Percentiles rank a stretch among this genome's conserved stretches.
These are phyloP conservation scores for Cephonodes hylas DNA, from an alignment of 2,888 invertebrate genomes.

Conservation along the genomic window DNA sequence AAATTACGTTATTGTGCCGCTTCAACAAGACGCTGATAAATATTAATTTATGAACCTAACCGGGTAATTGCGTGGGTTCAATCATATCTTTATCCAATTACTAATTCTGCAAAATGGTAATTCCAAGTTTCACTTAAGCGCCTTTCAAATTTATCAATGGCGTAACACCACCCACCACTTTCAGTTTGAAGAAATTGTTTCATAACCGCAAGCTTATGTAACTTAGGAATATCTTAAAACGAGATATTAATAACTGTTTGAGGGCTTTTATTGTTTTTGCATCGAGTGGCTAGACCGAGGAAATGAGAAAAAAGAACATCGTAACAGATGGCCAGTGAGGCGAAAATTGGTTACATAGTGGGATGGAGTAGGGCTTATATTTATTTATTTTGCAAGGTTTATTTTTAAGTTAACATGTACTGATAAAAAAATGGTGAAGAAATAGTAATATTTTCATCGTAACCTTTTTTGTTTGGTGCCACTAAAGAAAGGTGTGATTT, in stretches of 20 bases:
- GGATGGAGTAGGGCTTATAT: constrained; percentile 23
- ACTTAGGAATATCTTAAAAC: constrained; percentile 13
- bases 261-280: constrained; percentile 32
- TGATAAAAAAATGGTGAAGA: too few relatives aligned
- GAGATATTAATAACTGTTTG: constrained; percentile 31
- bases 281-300: constrained; percentile 26
- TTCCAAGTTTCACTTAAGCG: neutral
- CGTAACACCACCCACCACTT: neutral
- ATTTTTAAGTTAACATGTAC: too few relatives aligned
- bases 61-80: neutral
- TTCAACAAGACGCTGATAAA: neutral
- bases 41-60: neutral
- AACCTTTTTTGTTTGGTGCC: too few relatives aligned
- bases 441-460: neutral
- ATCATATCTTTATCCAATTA: neutral
- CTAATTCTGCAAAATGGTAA: neutral
- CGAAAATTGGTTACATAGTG: constrained; percentile 28
- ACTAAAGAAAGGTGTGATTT: too few relatives aligned
- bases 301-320: constrained; percentile 41
- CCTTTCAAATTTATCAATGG: neutral
- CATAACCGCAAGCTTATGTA: neutral
- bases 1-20: neutral
- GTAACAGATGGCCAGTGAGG: constrained; percentile 37
- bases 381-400: neutral
- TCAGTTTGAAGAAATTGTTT: neutral